Evolutionary conservation across 2,113 vertebrate species (phyloP), one percentile per base, ranked within the genome.

Genomic region (Anoura caudifer): DNA sequence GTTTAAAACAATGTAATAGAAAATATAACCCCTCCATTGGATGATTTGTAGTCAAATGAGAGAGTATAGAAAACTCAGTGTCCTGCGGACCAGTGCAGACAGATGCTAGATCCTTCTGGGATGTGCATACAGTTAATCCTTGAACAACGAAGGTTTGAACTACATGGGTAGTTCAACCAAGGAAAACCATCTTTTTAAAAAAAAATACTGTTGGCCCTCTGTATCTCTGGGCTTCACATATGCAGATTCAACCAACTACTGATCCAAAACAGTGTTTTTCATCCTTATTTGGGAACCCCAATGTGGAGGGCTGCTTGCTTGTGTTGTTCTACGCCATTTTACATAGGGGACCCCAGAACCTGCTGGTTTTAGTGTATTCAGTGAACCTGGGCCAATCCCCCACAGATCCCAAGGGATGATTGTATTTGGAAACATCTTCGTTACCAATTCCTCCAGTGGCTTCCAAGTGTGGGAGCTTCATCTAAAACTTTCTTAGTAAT

Each of bases 401-500:
- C 4, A 11, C 75, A 22, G 75, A 36, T 7, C 17, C 47, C 5
- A 7, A 79, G 47, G 47, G 75, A 52, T 13, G 15, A n/a, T 17
- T 52, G 17, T 13, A 90, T 75, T 91, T 73, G 43, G 41, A 92
- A 79, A 84, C 24, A 56, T 76, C 47, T 56, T 43, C 33, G 63
- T 89, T 56, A 87, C 59, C 19, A 54, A 12, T 87, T 69, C 20
- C 19, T 89, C 26, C 50, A 52, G 13, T 28, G 47, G 28, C 52
- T 87, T 75, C 38, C 77, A 91, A 65, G 12, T 43, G 5, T 24
- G 80, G 41, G 90, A 45, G 16, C 45, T 87, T 84, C 89, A 63
- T 70, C 54, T 91, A 85, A 89, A 94, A 85, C 26, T 36, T 89
- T 33, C 15, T 77, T 54, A 59, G 69, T 90, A 70, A 94, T 92